phyloP scores from a whole-genome alignment of 2,888 invertebrate species.

The Diogma glabrata region DNA sequence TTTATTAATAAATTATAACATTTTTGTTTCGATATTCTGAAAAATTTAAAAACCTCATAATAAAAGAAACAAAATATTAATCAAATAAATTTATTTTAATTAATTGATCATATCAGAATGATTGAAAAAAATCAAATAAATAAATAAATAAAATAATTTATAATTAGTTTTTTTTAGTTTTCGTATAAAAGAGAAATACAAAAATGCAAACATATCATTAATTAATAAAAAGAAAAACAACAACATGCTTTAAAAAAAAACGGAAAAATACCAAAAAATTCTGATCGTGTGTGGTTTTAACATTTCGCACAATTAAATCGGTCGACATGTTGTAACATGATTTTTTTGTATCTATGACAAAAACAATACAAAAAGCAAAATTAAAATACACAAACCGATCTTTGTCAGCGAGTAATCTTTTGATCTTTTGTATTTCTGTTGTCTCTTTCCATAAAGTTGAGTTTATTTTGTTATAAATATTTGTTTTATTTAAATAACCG shows the following conservation, averaged over 20 bases:
- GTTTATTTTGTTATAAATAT: too few relatives aligned
- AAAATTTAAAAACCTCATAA: constrained; percentile 3
- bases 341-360: too few relatives aligned
- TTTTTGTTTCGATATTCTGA: background rate
- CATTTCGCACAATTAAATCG: constrained; percentile 9
- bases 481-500: too few relatives aligned
- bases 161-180: too few relatives aligned
- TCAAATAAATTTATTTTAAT: too few relatives aligned
- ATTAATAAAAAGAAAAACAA: constrained; percentile 6
- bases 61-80: too few relatives aligned
- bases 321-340: constrained; percentile 8
- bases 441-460: too few relatives aligned
- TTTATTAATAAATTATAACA: background rate
- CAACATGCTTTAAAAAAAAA: background rate
- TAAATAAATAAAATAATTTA: background rate
- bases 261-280: background rate
- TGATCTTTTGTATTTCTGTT: too few relatives aligned
- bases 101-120: background rate
- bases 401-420: too few relatives aligned
- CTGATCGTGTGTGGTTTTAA: constrained; percentile 8
- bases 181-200: too few relatives aligned
- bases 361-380: too few relatives aligned
- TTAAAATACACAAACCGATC: too few relatives aligned
- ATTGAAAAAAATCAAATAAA: background rate
- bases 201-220: constrained; percentile 1